These are phyloP conservation scores for Muscina levida DNA, from an alignment of 2,888 invertebrate genomes.

Conservation along the genomic window DNA sequence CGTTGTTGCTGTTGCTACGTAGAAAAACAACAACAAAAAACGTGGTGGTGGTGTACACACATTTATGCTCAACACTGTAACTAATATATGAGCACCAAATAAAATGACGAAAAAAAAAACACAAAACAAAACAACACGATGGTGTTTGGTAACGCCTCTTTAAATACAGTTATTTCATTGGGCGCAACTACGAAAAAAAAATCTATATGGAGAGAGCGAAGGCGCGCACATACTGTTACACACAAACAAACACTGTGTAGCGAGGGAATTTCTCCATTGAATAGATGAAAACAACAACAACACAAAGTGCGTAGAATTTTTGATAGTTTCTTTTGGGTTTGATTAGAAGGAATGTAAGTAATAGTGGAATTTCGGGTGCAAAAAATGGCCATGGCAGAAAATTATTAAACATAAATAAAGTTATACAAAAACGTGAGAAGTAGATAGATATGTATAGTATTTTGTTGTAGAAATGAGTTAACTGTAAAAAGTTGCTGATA, in stretches of 20 bases:
- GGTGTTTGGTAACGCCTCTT: conserved; percentile 80
- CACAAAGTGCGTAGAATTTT: conserved; percentile 2
- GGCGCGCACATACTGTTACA: not conserved
- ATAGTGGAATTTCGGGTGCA: not conserved
- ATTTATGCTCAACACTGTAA: conserved; percentile 24
- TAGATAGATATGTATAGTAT: too few species aligned
- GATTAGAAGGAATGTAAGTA: conserved; percentile 2
- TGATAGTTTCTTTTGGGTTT: not conserved
- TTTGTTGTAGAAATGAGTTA: too few species aligned
- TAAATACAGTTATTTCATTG: conserved; percentile 81
- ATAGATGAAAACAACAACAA: not conserved
- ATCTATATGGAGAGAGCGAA: conserved; percentile 56
- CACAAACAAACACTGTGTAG: not conserved
- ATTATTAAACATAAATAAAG: too few species aligned
- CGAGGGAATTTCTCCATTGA: not conserved
- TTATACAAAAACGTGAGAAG: too few species aligned
- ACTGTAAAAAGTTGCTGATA: too few species aligned
- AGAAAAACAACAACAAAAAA: too few species aligned
- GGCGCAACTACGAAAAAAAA: conserved; percentile 76
- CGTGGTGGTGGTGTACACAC: conserved; percentile 21
- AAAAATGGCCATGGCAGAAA: too few species aligned
- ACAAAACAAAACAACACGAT: conserved; percentile 59
- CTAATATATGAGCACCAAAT: conserved; percentile 3
- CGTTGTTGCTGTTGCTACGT: conserved; percentile 57
- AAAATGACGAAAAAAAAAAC: not conserved